A percentile compares a stretch with the other conserved stretches of the same genome.
Conservation (phyloP, 2,797 vertebrate genomes). For the Natrix natrix region DNA sequence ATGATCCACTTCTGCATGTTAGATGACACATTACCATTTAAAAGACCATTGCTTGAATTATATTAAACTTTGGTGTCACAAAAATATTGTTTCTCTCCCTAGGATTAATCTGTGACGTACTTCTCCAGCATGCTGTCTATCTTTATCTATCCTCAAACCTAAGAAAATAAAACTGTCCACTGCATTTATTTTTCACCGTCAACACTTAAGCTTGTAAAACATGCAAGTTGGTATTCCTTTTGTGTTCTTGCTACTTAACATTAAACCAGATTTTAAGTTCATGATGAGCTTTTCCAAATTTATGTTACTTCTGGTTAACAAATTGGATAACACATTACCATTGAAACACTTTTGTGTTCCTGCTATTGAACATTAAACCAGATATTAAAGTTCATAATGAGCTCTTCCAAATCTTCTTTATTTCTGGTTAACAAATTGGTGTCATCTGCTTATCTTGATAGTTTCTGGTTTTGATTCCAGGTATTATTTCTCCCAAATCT, state of each 20-base stretch:
- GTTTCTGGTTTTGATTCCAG: neutral
- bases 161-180: neutral
- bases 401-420: neutral
- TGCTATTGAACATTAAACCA: neutral
- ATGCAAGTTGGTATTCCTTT: neutral
- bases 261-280: neutral
- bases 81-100: neutral
- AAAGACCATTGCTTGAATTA: neutral
- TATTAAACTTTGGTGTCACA: neutral
- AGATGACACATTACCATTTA: neutral
- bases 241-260: neutral
- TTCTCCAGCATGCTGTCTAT: neutral
- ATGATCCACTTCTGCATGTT: neutral
- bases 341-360: neutral
- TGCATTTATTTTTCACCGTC: neutral
- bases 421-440: neutral
- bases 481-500: neutral
- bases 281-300: neutral
- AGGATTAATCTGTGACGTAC: neutral
- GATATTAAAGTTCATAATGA: neutral
- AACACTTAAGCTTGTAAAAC: neutral
- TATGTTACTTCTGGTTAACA: neutral
- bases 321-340: neutral
- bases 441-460: neutral
- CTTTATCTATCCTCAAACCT: neutral